phyloP scores from a whole-genome alignment of 2,797 vertebrate genomes.

The Scyliorhinus canicula region DNA sequence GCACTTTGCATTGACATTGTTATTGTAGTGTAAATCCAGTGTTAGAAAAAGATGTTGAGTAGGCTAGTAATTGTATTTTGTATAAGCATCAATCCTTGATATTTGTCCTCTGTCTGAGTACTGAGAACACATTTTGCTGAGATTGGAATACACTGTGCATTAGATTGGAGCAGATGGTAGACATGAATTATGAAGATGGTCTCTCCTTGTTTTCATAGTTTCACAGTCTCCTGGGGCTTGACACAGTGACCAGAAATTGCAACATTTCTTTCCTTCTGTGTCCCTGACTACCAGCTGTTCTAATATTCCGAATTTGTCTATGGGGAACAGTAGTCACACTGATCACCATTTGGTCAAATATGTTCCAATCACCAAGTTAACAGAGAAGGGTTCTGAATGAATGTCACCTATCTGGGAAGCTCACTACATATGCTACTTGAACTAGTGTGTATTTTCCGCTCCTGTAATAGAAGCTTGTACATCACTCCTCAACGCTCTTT shows the following conservation, averaged over 20 bases:
- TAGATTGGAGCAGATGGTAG: not conserved
- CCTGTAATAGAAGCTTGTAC: not conserved
- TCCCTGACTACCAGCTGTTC: not conserved
- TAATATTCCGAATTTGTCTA: not conserved
- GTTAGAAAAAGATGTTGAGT: not conserved
- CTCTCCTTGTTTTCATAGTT: not conserved
- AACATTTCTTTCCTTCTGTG: not conserved
- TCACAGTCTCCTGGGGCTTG: not conserved
- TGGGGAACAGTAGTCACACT: not conserved
- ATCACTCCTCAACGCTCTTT: not conserved
- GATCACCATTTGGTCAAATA: not conserved
- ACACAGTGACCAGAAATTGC: not conserved
- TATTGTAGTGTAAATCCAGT: not conserved
- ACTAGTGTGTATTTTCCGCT: not conserved
- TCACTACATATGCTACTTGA: not conserved
- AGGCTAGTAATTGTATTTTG: not conserved
- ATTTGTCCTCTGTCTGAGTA: not conserved
- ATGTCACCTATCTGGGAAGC: not conserved
- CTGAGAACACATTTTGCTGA: not conserved
- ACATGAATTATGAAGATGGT: not conserved
- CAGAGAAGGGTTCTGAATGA: not conserved
- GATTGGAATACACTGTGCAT: not conserved
- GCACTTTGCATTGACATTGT: not conserved
- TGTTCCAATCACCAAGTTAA: not conserved
- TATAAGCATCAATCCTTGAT: not conserved